A percentile compares a stretch with the other conserved stretches of the same genome.
Evolutionary conservation across 2,888 invertebrate species (phyloP).

Genomic region (Thereva nobilitata): DNA sequence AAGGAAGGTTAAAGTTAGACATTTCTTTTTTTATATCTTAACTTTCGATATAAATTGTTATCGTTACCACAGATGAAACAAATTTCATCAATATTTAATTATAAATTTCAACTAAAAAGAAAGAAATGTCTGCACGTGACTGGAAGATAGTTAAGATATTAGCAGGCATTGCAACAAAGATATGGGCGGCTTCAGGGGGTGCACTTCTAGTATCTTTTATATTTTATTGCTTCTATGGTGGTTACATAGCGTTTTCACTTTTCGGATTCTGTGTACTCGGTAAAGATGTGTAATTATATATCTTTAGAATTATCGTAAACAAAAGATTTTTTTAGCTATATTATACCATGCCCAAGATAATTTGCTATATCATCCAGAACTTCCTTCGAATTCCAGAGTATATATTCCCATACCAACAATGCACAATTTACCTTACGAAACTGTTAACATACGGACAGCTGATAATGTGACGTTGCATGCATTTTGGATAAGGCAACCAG

Average conservation of each 20-base stretch:
- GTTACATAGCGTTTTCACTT: constrained; percentile 70
- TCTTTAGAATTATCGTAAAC: neutral
- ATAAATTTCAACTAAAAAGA: too few relatives aligned
- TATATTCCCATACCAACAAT: constrained; percentile 86
- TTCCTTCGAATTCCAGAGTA: constrained; percentile 84
- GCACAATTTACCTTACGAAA: constrained; percentile 86
- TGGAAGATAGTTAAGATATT: constrained; percentile 43
- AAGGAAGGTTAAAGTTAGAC: too few relatives aligned
- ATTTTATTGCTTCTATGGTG: constrained; percentile 83
- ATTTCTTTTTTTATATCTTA: too few relatives aligned
- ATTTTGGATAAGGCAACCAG: constrained; percentile 78
- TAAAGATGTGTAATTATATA: constrained; percentile 54
- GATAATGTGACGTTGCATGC: constrained; percentile 81
- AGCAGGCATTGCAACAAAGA: constrained; percentile 56
- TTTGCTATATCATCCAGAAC: constrained; percentile 85
- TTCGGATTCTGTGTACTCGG: constrained; percentile 73
- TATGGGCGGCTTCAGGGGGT: constrained; percentile 78
- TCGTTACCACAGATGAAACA: too few relatives aligned
- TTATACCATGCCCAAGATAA: constrained; percentile 85
- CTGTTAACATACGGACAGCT: constrained; percentile 71
- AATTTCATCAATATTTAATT: too few relatives aligned
- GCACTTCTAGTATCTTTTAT: constrained; percentile 75
- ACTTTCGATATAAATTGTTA: too few relatives aligned
- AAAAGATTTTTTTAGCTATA: constrained; percentile 63
- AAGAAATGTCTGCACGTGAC: constrained; percentile 35